Base-by-base conservation (phyloP, 2,113 vertebrate genomes). In the Symphodus melops region DNA sequence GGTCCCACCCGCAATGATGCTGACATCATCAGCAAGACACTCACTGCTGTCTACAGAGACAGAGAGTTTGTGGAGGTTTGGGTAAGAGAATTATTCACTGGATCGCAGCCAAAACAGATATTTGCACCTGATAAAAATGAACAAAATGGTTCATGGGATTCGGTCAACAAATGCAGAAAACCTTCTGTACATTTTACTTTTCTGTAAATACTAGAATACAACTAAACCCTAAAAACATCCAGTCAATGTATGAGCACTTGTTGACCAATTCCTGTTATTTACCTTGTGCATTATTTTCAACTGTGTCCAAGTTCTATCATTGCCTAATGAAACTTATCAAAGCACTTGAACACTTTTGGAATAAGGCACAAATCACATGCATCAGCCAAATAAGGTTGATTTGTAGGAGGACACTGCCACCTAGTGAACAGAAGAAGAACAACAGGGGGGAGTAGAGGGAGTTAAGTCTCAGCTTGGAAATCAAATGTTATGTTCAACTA, bases 1-100 rank as follows among this genome's bases (percentile, higher is more conserved):
- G 77, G 93, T 98, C 61, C 98, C 98, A 48, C 98, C 97, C 33
- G 98, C 97, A 68, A 99, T 98, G 78, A 99, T 97, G 87, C 98
- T 99, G 87, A 96, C 95, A 84, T 99, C 96, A 19, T 99, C 97
- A 12, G 96, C 94, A 55, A 99, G 95, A 89, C 95, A 98, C 72
- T 99, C 97, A 1, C 94, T 97, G 54, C 97, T 98, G 69, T 99
- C 98, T 99, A 91, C 3, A 86, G 82, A 62, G 62, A 64, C 20
- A 52, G 7, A 68, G 10, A 55, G 42, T 49, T 58, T 48, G 21
- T 19, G 48, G 33, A 49, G 61, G 8, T 28, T 59, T 8, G 23
- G n/a, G 39, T 57, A 19, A 69, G 5, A 61, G 5, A 70, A 21
- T 11, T 20, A 61, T 11, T 41, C 6, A 41, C 71, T 55, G n/a